Conservation (phyloP, 2,888 invertebrate genomes). For the Tanypteryx hageni region DNA sequence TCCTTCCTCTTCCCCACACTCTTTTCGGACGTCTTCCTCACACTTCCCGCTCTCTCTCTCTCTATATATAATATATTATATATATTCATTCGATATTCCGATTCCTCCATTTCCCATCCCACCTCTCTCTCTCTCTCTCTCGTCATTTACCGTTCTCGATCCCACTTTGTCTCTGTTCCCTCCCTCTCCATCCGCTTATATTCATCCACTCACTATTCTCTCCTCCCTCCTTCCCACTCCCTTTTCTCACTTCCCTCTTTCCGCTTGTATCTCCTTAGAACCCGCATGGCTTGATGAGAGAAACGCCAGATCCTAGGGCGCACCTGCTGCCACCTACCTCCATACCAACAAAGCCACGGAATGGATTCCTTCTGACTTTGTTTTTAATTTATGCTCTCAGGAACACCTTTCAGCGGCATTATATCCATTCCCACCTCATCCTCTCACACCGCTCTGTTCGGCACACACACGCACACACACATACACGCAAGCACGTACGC, state of each 20-base stretch:
- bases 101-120: neutral
- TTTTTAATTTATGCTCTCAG: constrained; percentile 55
- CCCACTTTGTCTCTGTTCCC: neutral
- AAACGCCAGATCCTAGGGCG: neutral
- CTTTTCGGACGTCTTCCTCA: too few relatives aligned
- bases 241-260: neutral
- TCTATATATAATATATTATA: too few relatives aligned
- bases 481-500: too few relatives aligned
- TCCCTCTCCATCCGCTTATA: neutral
- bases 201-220: neutral
- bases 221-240: neutral
- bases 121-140: neutral
- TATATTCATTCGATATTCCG: neutral
- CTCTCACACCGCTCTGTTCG: neutral
- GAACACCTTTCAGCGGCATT: constrained; percentile 52
- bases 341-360: constrained; percentile 10
- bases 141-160: neutral
- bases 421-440: neutral
- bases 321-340: constrained; percentile 23
- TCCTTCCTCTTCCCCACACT: too few relatives aligned
- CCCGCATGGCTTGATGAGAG: constrained; percentile 43
- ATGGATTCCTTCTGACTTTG: constrained; percentile 49
- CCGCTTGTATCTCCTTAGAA: neutral
- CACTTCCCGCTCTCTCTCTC: too few relatives aligned
- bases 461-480: too few relatives aligned